Base-by-base conservation (phyloP, 2,113 vertebrate species). In the Ancistrus triradiatus region DNA sequence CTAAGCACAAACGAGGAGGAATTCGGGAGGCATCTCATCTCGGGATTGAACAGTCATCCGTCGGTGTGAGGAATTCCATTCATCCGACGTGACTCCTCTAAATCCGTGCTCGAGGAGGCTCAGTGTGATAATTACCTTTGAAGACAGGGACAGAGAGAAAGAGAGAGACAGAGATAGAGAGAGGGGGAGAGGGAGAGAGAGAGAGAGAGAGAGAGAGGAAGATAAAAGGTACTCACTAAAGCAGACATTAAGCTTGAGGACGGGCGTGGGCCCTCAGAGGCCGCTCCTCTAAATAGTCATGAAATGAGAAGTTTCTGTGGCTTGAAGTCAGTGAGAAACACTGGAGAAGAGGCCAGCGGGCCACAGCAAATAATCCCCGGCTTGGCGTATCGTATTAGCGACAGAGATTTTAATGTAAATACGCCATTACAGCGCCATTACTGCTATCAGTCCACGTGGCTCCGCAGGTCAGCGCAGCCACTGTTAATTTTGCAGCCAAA, bases 331-430 rank as follows among this genome's bases (percentile, higher is more conserved):
- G 53, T 49, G 64, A 90, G 85, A 88, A 89, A 87, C 91, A 93
- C 88, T 93, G 90, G 92, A 88, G 85, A 81, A 91, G 91, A 92
- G 95, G 95, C 89, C 94, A 96, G 84, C 88, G 92, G 94, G 93
- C 92, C 93, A 94, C 90, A 93, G 93, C 95, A 95, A 98, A 96
- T 98, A 97, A 97, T 98, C 94, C 93, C 93, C 91, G 91, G 95
- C 92, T 93, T 94, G 97, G 91, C 88, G 87, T 94, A 90, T 91
- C 91, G 92, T 95, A 97, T 95, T 97, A 97, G 91, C 91, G 89
- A 91, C 90, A 87, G 91, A 95, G 93, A 92, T 97, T 96, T 96
- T 93, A 96, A 98, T 97, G 95, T 98, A 97, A 98, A 98, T 95
- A 98, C 92, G 94, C 94, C 93, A 98, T 96, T 98, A 94, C 89